A percentile compares a stretch with the other conserved stretches of the same genome.
phyloP scores from a whole-genome alignment of 2,888 invertebrate genomes.

The Drosophila mayaguana region DNA sequence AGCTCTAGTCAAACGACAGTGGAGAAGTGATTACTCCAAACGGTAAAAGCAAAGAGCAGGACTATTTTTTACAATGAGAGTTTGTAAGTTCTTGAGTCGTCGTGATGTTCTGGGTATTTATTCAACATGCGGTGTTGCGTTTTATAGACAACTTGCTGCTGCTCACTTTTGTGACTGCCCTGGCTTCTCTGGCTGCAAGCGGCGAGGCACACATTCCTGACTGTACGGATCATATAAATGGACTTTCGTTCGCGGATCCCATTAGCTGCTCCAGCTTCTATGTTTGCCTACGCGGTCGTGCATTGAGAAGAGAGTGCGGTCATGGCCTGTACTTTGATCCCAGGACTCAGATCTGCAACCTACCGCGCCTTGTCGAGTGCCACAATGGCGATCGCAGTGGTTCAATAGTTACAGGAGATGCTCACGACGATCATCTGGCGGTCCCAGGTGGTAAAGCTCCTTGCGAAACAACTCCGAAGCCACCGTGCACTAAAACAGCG shows the following conservation, averaged over 20 bases:
- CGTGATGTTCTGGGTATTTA: background rate
- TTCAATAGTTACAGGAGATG: slow-evolving; percentile 21
- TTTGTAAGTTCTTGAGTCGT: slow-evolving; percentile 45
- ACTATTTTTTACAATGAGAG: slow-evolving; percentile 49
- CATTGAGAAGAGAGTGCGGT: slow-evolving; percentile 40
- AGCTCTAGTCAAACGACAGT: slow-evolving; percentile 33
- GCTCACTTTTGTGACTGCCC: slow-evolving; percentile 46
- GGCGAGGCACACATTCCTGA: slow-evolving; percentile 45
- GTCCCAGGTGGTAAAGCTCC: slow-evolving; percentile 26
- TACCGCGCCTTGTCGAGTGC: slow-evolving; percentile 46
- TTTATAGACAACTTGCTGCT: slow-evolving; percentile 53
- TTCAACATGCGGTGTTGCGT: background rate
- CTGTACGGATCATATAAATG: slow-evolving; percentile 49
- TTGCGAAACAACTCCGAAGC: slow-evolving; percentile 38
- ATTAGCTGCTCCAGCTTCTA: slow-evolving; percentile 58
- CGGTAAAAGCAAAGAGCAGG: slow-evolving; percentile 31
- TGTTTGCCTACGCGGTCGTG: slow-evolving; percentile 54
- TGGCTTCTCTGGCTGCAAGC: slow-evolving; percentile 35
- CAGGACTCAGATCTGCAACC: slow-evolving; percentile 50
- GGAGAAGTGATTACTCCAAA: slow-evolving; percentile 35
- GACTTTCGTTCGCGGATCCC: slow-evolving; percentile 51
- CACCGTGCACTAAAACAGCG: slow-evolving; percentile 34
- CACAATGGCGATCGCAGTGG: slow-evolving; percentile 48
- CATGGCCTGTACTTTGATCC: slow-evolving; percentile 53
- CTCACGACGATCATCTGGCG: slow-evolving; percentile 1